Conservation (phyloP, 2,113 vertebrate species). For the Muscicapa adusta region DNA sequence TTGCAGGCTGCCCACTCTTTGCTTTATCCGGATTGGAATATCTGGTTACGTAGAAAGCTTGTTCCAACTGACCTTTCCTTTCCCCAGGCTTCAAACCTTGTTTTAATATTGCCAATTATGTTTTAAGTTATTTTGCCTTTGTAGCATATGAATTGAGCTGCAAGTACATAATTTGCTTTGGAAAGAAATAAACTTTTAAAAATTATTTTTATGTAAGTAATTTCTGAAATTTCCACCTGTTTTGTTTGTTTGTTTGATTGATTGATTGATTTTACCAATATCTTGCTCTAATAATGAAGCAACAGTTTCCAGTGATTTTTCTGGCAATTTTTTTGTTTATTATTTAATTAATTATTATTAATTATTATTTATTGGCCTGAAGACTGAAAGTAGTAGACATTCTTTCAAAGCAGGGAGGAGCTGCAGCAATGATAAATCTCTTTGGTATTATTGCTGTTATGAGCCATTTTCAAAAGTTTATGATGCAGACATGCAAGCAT, state of each 20-base stretch:
- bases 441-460: background rate
- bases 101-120: background rate
- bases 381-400: background rate
- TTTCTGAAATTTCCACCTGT: background rate
- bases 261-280: background rate
- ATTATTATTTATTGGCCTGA: slow-evolving; percentile 4
- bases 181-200: background rate
- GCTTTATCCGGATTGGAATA: background rate
- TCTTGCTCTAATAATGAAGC: background rate
- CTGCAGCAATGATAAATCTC: background rate
- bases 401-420: background rate
- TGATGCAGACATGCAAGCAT: background rate
- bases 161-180: background rate
- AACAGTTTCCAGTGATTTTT: background rate
- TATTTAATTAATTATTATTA: no score
- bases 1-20: accelerated
- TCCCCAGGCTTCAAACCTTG: background rate
- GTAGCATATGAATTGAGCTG: background rate
- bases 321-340: background rate
- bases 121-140: background rate
- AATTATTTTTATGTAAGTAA: background rate
- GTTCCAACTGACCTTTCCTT: background rate
- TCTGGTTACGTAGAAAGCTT: background rate
- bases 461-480: slow-evolving; percentile 26
- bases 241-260: background rate